These are phyloP conservation scores for Drosophila yakuba DNA, from an alignment of 1,140 invertebrate genomes.

Conservation along the genomic window DNA sequence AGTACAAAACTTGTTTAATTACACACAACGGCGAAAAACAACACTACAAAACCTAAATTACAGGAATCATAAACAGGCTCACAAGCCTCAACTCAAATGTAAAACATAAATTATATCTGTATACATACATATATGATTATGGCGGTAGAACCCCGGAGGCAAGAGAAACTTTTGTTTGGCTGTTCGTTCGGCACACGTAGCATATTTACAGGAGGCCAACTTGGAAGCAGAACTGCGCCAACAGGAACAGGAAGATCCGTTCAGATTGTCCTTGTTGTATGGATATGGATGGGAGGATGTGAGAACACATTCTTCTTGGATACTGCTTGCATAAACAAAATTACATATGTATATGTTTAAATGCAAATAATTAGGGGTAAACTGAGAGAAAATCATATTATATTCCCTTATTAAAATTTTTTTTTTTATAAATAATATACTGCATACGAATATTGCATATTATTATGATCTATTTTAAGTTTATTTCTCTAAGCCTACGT, in stretches of 20 bases:
- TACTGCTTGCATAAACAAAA: constrained; percentile 6
- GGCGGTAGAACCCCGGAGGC: constrained; percentile 48
- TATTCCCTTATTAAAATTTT: too few relatives aligned
- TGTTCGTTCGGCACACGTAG: constrained; percentile 41
- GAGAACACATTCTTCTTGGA: constrained; percentile 13
- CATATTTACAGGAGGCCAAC: constrained; percentile 73
- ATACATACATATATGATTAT: constrained; percentile 64
- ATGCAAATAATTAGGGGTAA: constrained; percentile 59
- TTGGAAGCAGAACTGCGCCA: constrained; percentile 60
- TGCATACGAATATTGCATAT: too few relatives aligned
- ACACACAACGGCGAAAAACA: constrained; percentile 50
- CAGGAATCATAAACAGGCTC: constrained; percentile 43
- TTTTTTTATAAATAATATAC: too few relatives aligned
- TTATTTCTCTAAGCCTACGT: too few relatives aligned
- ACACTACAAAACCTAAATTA: constrained; percentile 49
- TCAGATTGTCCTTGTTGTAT: constrained; percentile 64
- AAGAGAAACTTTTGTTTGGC: constrained; percentile 66
- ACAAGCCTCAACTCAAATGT: constrained; percentile 17
- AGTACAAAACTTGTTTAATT: constrained; percentile 57
- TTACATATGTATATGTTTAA: constrained; percentile 6
- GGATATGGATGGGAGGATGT: constrained; percentile 26
- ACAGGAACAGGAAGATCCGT: constrained; percentile 56
- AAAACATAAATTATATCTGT: constrained; percentile 68
- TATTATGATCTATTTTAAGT: too few relatives aligned
- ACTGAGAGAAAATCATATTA: neutral